phyloP scores from a whole-genome alignment of 2,113 vertebrate species.

The Poeciliopsis turrubarensis region DNA sequence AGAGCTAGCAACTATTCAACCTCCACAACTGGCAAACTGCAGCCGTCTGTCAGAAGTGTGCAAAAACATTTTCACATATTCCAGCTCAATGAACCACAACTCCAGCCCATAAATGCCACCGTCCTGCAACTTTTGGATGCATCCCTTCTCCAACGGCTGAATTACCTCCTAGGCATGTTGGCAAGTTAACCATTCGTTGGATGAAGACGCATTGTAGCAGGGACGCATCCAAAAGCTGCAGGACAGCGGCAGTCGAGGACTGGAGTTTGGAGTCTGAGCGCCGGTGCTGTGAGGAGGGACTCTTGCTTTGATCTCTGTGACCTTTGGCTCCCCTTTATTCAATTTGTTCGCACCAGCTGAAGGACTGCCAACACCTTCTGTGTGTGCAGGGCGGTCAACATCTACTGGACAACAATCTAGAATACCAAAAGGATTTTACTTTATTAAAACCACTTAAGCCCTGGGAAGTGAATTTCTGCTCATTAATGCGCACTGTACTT shows the following conservation, averaged over 20 bases:
- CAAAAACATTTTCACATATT: constrained; percentile 54
- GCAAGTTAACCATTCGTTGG: no score
- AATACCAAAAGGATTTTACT: neutral
- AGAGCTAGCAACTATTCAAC: constrained; percentile 29
- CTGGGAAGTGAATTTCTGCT: no score
- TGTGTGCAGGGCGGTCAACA: neutral
- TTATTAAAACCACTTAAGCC: neutral
- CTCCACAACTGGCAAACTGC: constrained; percentile 24
- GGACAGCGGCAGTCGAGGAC: no score
- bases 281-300: neutral
- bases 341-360: constrained; percentile 19
- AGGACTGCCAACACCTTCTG: neutral
- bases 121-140: no score
- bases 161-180: no score
- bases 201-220: no score
- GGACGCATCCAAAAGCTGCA: no score
- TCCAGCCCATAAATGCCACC: no score
- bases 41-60: constrained; percentile 12
- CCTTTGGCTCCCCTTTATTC: constrained; percentile 29
- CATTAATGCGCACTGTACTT: no score
- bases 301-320: constrained; percentile 9
- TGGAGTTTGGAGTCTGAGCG: no score
- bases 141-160: no score
- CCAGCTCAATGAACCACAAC: neutral
- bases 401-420: neutral